phyloP scores from a whole-genome alignment of 2,888 invertebrate genomes.

The Priocnemis perturbator region DNA sequence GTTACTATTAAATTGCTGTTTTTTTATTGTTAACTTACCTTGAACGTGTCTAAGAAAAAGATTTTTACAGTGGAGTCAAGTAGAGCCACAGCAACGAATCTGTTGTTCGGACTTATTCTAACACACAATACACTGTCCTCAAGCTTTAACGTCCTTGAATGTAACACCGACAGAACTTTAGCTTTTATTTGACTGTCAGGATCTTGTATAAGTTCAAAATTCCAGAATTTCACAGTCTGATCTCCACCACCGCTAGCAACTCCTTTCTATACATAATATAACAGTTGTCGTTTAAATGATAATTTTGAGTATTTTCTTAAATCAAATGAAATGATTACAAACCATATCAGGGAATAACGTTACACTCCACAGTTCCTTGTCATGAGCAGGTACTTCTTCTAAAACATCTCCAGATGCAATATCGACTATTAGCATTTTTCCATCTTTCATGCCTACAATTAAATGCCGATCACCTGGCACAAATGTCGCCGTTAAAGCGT shows the following conservation, averaged over 20 bases:
- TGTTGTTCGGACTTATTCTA: slow-evolving; percentile 88
- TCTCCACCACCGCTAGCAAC: slow-evolving; percentile 92
- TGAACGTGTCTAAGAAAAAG: slow-evolving; percentile 95
- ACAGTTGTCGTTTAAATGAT: slow-evolving; percentile 12
- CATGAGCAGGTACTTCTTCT: slow-evolving; percentile 90
- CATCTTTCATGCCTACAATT: slow-evolving; percentile 90
- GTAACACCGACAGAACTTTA: slow-evolving; percentile 85
- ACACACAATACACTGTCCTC: slow-evolving; percentile 92
- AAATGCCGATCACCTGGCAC: slow-evolving; percentile 94
- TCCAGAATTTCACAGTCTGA: slow-evolving; percentile 94
- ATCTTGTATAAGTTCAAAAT: slow-evolving; percentile 89
- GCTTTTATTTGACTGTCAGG: slow-evolving; percentile 80
- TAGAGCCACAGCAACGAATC: slow-evolving; percentile 91
- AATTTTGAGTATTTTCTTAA: slow-evolving; percentile 12
- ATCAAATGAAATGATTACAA: slow-evolving; percentile 39
- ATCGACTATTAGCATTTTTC: slow-evolving; percentile 88
- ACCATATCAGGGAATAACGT: slow-evolving; percentile 88
- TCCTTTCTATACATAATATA: slow-evolving; percentile 75
- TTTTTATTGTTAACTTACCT: slow-evolving; percentile 78
- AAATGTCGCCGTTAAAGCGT: slow-evolving; percentile 86
- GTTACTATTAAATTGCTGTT: slow-evolving; percentile 1
- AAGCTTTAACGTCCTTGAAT: slow-evolving; percentile 88
- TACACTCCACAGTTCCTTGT: slow-evolving; percentile 87
- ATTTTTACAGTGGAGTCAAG: slow-evolving; percentile 96
- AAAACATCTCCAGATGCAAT: slow-evolving; percentile 87